Evolutionary conservation across 2,797 vertebrate genomes (phyloP), one percentile per base, ranked within the genome.

Genomic region (Malurus leucopterus): DNA sequence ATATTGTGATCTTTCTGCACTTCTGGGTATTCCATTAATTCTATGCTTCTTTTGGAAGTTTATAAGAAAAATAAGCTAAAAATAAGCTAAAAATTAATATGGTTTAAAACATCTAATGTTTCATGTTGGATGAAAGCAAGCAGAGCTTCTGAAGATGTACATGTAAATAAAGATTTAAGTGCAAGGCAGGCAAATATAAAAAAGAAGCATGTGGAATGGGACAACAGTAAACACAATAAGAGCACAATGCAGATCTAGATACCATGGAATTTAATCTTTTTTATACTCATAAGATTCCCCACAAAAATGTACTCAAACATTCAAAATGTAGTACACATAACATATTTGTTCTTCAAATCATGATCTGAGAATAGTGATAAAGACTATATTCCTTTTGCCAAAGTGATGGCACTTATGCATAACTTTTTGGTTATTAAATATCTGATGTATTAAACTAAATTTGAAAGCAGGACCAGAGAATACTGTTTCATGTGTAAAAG

Each of bases 91-190:
- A 85, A 84, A 70, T 15, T 3, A 22, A 40, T 38, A 47, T 15
- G 10, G 44, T 32, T 27, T 73, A 76, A 87, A 91, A 40, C 15
- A 61, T 38, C 30, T 61, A 81, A 57, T 44, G 29, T 20, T 72
- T 85, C 50, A 46, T 38, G 9, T 9, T 18, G 21, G 29, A 89
- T 58, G 38, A 92, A 89, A 82, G 43, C 21, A 81, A 91, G 40
- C 16, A 84, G 44, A 86, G 40, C 23, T 80, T 88, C 73, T 89
- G 64, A 68, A 90, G 79, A 84, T 58, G 54, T 85, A 64, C 51
- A 68, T 51, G 18, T 21, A 84, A 90, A 90, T 88, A 50, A 93
- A 84, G 73, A 76, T 76, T 79, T 88, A 92, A 90, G 62, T 78
- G 54, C 46, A 29, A 91, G 36, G 19, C 74, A 93, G 89, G 83